Evolutionary conservation across 2,113 vertebrate species (phyloP).

Genomic region (Azemiops feae): DNA sequence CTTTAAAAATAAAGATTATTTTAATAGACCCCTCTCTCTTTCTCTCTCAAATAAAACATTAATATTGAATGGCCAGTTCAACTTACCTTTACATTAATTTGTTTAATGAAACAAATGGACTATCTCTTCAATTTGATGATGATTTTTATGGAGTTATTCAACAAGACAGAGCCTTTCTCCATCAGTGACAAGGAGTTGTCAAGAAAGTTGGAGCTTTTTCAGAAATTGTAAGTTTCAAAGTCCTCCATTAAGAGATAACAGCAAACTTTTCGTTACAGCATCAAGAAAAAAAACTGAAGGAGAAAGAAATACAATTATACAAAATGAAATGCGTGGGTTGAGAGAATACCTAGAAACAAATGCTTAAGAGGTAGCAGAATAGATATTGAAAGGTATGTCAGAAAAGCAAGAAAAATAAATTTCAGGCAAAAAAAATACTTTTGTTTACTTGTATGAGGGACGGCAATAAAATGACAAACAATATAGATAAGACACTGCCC

Average conservation of each 20-base stretch:
- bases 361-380: neutral
- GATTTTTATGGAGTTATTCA: neutral
- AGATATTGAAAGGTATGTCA: neutral
- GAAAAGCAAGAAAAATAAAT: neutral
- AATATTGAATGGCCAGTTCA: neutral
- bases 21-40: neutral
- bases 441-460: neutral
- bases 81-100: neutral
- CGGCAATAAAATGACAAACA: neutral
- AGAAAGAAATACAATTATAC: slow-evolving; percentile 14
- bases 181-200: neutral
- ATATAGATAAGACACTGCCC: neutral
- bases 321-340: slow-evolving; percentile 3
- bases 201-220: neutral
- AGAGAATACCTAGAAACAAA: neutral
- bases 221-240: slow-evolving; percentile 11
- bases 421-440: neutral
- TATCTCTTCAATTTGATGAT: neutral
- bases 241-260: slow-evolving; percentile 19
- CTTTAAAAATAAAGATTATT: neutral
- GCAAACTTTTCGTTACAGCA: slow-evolving; percentile 7
- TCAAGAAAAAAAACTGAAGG: slow-evolving; percentile 3
- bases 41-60: neutral
- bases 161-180: neutral
- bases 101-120: neutral